Evolutionary conservation across 2,113 vertebrate genomes (phyloP).

Genomic region (Meleagris gallopavo): DNA sequence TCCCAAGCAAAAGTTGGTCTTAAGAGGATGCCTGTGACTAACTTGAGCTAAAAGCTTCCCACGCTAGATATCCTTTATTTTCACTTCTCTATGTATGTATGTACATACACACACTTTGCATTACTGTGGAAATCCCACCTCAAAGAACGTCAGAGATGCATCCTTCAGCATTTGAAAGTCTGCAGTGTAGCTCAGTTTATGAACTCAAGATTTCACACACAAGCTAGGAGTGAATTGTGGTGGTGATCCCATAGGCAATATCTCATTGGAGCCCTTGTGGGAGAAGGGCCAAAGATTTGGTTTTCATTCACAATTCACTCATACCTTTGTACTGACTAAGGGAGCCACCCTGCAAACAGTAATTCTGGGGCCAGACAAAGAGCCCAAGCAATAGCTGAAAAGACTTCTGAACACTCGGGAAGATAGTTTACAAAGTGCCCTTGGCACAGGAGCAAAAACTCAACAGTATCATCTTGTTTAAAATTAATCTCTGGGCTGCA

Average conservation of each 20-base stretch:
- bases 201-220: neutral
- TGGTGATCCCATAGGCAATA: neutral
- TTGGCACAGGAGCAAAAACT: neutral
- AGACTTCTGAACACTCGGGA: neutral
- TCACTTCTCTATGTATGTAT: neutral
- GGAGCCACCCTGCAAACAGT: neutral
- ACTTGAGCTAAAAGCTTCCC: neutral
- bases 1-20: neutral
- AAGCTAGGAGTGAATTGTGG: neutral
- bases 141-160: neutral
- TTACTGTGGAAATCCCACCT: neutral
- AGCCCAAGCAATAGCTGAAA: neutral
- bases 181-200: neutral
- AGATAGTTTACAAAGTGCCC: neutral
- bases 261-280: neutral
- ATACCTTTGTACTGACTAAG: neutral
- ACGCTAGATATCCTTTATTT: neutral
- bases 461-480: neutral
- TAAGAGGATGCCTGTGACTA: neutral
- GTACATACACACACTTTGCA: neutral
- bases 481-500: conserved; percentile 19
- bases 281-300: neutral
- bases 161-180: neutral
- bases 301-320: neutral
- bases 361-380: neutral